These are phyloP conservation scores for Brachyistius frenatus DNA, from an alignment of 2,113 vertebrate genomes.

Conservation along the genomic window DNA sequence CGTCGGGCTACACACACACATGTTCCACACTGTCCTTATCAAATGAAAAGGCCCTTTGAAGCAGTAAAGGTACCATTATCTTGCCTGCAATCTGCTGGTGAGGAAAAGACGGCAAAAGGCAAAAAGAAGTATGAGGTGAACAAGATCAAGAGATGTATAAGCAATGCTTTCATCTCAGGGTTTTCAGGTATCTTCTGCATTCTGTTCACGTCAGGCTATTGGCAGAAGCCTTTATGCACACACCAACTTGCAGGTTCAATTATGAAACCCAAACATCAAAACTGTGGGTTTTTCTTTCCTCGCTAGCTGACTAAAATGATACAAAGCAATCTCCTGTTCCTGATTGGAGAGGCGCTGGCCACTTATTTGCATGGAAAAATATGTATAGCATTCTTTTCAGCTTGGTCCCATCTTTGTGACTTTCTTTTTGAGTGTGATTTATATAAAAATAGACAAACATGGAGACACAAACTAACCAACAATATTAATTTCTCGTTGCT, in stretches of 20 bases:
- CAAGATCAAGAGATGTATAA: conserved; percentile 58
- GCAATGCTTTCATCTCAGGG: conserved; percentile 54
- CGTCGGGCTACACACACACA: conserved; percentile 20
- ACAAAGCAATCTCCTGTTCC: conserved; percentile 44
- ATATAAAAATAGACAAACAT: conserved; percentile 33
- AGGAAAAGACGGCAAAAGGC: conserved; percentile 43
- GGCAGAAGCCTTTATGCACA: conserved; percentile 44
- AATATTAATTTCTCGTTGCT: conserved; percentile 27
- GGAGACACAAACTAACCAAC: background rate
- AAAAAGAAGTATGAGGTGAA: conserved; percentile 44
- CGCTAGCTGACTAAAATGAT: conserved; percentile 49
- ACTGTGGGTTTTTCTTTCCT: conserved; percentile 27
- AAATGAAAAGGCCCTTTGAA: conserved; percentile 65
- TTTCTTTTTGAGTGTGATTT: conserved; percentile 24
- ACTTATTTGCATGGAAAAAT: conserved; percentile 48
- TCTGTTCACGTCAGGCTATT: conserved; percentile 49
- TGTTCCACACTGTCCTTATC: conserved; percentile 50
- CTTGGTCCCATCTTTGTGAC: conserved; percentile 25
- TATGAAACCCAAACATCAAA: conserved; percentile 64
- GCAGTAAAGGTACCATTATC: conserved; percentile 58
- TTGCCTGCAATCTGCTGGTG: conserved; percentile 43
- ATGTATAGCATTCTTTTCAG: conserved; percentile 39
- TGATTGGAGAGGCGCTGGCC: conserved; percentile 38
- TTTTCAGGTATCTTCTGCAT: conserved; percentile 43
- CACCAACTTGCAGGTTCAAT: conserved; percentile 40